Evolutionary conservation across 2,113 vertebrate genomes (phyloP), one percentile per base, ranked within the genome.

Genomic region (Okapia johnstoni): DNA sequence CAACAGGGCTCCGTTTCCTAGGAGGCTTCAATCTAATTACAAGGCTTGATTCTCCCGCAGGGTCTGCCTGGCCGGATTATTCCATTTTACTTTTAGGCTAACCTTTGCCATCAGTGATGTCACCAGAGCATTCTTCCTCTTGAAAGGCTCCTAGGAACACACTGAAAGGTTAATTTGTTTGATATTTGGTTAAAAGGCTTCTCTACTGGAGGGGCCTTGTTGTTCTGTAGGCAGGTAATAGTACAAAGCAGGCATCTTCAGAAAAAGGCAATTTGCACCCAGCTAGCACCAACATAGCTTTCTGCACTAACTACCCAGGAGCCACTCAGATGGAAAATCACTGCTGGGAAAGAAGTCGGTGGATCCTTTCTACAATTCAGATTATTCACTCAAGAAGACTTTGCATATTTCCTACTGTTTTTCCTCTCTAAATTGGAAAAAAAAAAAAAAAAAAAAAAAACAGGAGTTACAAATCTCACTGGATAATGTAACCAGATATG

Each of bases 11-110:
- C 91, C 58, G 96, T 99, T 98, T 99, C 98, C 98, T 98, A 98
- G 98, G 98, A 98, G 88, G 81, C 97, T 98, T 98, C 98, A 97
- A 98, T 98, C 98, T 99, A 99, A 99, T 99, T 99, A 98, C 90
- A 96, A 98, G 97, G 98, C 97, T 96, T 97, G 93, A 98, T 97
- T 98, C 89, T 90, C 97, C 98, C 98, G 61, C 95, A 96, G 98
- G 97, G 98, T 93, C 97, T 95, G 98, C 98, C 97, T 98, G 95
- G 79, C 96, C 93, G 36, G 98, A 98, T 97, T 98, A 98, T 98
- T 99, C 97, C 98, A 97, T 98, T 98, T 98, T 98, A 98, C 96
- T 97, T 96, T 96, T 96, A 97, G 81, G 96, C 87, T 98, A 97
- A 98, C 98, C 98, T 98, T 97, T 97, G 96, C 96, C 98, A 98